Evolutionary conservation across 1,140 invertebrate genomes (phyloP).

Genomic region (Drosophila novamexicana): DNA sequence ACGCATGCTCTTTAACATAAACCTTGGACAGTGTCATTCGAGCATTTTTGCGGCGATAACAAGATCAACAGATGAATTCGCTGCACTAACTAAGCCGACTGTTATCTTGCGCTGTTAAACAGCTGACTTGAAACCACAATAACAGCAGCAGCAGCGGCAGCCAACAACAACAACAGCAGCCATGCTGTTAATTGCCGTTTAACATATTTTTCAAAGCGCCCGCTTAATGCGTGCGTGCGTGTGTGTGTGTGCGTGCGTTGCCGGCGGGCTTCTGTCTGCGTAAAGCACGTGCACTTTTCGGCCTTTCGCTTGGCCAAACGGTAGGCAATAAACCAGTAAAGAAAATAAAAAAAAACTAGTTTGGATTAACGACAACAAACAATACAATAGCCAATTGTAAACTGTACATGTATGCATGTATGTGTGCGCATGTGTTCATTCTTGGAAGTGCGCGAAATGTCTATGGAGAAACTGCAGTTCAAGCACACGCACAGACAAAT

Average conservation of each 20-base stretch:
- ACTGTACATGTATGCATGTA: neutral
- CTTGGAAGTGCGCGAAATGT: constrained; percentile 36
- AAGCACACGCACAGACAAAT: constrained; percentile 5
- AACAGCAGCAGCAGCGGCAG: neutral
- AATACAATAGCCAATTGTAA: constrained; percentile 9
- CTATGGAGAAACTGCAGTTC: constrained; percentile 26
- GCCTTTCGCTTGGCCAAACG: constrained; percentile 50
- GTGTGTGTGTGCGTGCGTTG: constrained; percentile 1
- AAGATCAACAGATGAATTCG: constrained; percentile 6
- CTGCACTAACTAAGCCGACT: constrained; percentile 1
- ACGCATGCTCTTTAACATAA: constrained; percentile 39
- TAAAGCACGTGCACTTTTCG: constrained; percentile 68
- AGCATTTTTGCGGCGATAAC: constrained; percentile 31
- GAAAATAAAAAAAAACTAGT: constrained; percentile 40
- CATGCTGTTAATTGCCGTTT: constrained; percentile 61
- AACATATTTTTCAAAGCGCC: constrained; percentile 36
- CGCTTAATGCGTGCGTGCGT: neutral
- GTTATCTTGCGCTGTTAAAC: constrained; percentile 36
- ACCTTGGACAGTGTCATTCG: constrained; percentile 31
- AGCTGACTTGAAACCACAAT: constrained; percentile 29
- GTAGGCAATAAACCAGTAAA: constrained; percentile 1
- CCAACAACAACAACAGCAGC: neutral
- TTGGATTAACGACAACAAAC: constrained; percentile 32
- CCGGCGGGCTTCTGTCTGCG: constrained; percentile 33
- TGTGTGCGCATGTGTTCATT: constrained; percentile 17